Evolutionary conservation across 2,797 vertebrate species (phyloP).

Genomic region (Geotrypetes seraphini): DNA sequence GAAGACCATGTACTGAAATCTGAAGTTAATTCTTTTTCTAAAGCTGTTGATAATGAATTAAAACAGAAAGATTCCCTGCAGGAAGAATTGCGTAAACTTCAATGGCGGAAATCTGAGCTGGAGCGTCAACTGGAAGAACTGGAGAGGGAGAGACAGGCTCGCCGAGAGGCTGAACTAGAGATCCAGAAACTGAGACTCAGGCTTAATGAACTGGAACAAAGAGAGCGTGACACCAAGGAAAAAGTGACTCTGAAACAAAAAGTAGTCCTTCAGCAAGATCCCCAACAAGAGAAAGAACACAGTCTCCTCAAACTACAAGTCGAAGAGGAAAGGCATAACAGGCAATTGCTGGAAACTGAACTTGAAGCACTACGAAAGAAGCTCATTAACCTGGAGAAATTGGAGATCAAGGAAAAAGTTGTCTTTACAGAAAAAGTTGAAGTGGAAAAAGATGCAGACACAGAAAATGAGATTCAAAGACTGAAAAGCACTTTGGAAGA

Average conservation of each 20-base stretch:
- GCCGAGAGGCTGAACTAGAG: constrained; percentile 83
- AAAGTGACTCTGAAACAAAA: constrained; percentile 90
- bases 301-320: constrained; percentile 78
- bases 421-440: constrained; percentile 88
- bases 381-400: constrained; percentile 71
- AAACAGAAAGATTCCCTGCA: constrained; percentile 74
- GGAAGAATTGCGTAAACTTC: constrained; percentile 67
- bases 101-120: constrained; percentile 63
- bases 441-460: constrained; percentile 83
- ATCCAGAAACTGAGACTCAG: constrained; percentile 77
- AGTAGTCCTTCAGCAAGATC: constrained; percentile 91
- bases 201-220: constrained; percentile 65
- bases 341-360: constrained; percentile 75
- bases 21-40: constrained; percentile 65
- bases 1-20: constrained; percentile 74
- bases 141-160: constrained; percentile 76
- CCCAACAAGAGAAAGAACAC: constrained; percentile 89
- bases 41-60: constrained; percentile 77
- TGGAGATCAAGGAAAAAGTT: constrained; percentile 85
- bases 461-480: constrained; percentile 79
- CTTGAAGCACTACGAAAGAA: constrained; percentile 67
- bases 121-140: constrained; percentile 86
- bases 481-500: constrained; percentile 77
- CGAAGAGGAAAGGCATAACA: constrained; percentile 81
- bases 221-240: constrained; percentile 73